These are phyloP conservation scores for Anoplius nigerrimus DNA, from an alignment of 2,888 invertebrate species.

Conservation along the genomic window DNA sequence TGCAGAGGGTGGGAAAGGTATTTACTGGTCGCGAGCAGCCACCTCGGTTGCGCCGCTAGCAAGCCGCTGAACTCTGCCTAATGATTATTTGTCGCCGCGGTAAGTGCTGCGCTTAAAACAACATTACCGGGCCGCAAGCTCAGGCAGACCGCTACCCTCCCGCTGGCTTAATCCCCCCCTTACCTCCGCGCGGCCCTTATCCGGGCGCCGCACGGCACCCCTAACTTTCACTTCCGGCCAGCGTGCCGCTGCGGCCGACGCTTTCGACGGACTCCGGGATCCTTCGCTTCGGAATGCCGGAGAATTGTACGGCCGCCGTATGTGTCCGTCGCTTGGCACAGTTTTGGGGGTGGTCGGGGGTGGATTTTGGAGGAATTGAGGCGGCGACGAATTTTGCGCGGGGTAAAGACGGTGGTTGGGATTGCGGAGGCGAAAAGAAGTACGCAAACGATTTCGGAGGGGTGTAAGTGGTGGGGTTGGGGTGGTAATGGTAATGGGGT, in stretches of 20 bases:
- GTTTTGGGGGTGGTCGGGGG: too few species aligned
- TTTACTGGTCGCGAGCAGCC: conserved; percentile 53
- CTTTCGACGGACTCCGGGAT: too few species aligned
- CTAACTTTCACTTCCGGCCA: conserved; percentile 2
- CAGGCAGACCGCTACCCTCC: conserved; percentile 54
- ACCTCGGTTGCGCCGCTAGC: conserved; percentile 48
- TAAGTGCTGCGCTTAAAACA: conserved; percentile 70
- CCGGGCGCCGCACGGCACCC: conserved; percentile 10
- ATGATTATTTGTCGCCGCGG: conserved; percentile 71
- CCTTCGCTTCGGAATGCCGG: too few species aligned
- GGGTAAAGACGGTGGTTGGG: too few species aligned
- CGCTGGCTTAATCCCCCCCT: conserved; percentile 52
- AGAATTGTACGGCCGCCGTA: too few species aligned
- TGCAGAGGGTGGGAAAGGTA: conserved; percentile 50
- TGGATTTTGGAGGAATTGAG: too few species aligned
- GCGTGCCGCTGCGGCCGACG: not conserved
- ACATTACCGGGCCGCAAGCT: conserved; percentile 68
- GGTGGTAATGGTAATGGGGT: too few species aligned
- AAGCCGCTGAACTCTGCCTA: conserved; percentile 67
- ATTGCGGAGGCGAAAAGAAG: too few species aligned
- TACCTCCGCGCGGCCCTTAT: conserved; percentile 17
- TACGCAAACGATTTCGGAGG: too few species aligned
- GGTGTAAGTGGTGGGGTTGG: too few species aligned
- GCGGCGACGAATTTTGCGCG: too few species aligned
- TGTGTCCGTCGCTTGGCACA: too few species aligned